Base-by-base conservation (phyloP, 2,888 invertebrate genomes). In the Phania funesta region DNA sequence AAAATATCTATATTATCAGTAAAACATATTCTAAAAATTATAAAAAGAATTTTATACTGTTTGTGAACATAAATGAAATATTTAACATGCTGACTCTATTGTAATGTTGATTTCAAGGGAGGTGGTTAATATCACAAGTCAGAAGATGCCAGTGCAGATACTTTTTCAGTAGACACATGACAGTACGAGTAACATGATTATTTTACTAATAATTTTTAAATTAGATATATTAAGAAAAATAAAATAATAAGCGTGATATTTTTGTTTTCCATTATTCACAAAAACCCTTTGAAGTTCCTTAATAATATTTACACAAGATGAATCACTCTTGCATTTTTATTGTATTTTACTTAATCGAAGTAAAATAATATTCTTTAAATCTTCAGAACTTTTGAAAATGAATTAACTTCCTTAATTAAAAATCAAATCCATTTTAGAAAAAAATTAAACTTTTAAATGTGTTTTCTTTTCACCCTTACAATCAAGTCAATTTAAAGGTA, bases 11-110 rank as follows among this genome's bases (percentile, higher is more conserved):
- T 38, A 38, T 38, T 38, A 38, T 38, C 35, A 38, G 13, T 38
- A 38, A 38, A n/a, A 38, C 9, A 38, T 38, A 38, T 13, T 38
- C 4, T 4, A 38, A 11, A n/a, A n/a, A 38, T 38, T 38, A 2
- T 38, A 13, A 35, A 35, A 35, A 35, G 11, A 35, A 35, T 3
- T 35, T 8, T 35, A 9, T 35, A 7, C 46, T 74, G 54, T 68
- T 75, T 75, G 64, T 29, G 20, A 44, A 79, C 67, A 67, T 73
- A 44, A 67, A 73, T 52, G n/a, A 50, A 73, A 73, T 54, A 29
- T 71, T 71, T 65, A 50, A 58, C 71, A 78, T 65, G 24, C 13
- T 18, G 22, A 60, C 60, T 38, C n/a, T 20, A 46, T 46, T 46
- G 20, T 32, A 13, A 1, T 44, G 11, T 22, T 7, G 6, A 44